These are phyloP conservation scores for Agelastica alni DNA, from an alignment of 2,888 invertebrate genomes.

Conservation along the genomic window DNA sequence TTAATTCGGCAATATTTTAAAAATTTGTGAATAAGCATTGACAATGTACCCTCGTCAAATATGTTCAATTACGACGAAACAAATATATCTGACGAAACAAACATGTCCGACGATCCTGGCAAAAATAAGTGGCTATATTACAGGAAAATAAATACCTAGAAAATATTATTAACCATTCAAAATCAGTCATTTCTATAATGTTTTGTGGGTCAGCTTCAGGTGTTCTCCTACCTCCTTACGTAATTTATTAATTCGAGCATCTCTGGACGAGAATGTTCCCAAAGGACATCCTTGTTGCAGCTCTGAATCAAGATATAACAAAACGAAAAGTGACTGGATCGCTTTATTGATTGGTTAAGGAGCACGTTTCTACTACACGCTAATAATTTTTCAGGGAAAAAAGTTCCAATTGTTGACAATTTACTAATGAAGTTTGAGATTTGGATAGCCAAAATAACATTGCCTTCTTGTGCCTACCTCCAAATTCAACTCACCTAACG, in stretches of 20 bases:
- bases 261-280: conserved; percentile 46
- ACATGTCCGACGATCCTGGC: conserved; percentile 28
- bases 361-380: conserved; percentile 28
- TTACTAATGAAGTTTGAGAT: too few species aligned
- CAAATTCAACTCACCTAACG: conserved; percentile 21
- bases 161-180: conserved; percentile 25
- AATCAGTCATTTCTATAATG: conserved; percentile 46
- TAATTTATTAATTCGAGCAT: conserved; percentile 48
- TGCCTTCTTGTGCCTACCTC: conserved; percentile 22
- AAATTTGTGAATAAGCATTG: conserved; percentile 28
- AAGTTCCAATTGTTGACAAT: conserved; percentile 29
- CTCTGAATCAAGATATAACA: conserved; percentile 32
- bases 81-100: too few species aligned
- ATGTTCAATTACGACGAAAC: too few species aligned
- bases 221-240: conserved; percentile 47
- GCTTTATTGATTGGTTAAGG: conserved; percentile 30
- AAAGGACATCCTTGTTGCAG: conserved; percentile 43
- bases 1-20: conserved; percentile 35
- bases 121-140: conserved; percentile 43
- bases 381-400: conserved; percentile 24
- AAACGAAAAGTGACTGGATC: conserved; percentile 33
- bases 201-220: conserved; percentile 47
- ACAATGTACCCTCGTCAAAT: too few species aligned
- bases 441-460: conserved; percentile 17
- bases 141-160: conserved; percentile 30